These are phyloP conservation scores for Megaceryle alcyon DNA, from an alignment of 2,797 vertebrate genomes.

Conservation along the genomic window DNA sequence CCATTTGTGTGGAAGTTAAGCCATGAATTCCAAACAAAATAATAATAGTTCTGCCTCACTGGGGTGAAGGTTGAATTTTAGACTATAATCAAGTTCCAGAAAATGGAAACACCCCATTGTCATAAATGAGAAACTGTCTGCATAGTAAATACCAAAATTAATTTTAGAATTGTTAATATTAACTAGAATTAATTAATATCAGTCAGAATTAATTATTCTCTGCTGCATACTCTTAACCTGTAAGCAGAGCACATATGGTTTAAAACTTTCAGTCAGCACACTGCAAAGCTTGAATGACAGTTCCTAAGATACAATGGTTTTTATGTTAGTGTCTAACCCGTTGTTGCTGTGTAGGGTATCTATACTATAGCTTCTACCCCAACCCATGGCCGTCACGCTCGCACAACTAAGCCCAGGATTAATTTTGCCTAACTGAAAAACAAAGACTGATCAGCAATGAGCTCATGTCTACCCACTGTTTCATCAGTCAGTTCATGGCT, in stretches of 20 bases:
- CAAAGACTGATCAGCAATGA: not conserved
- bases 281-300: not conserved
- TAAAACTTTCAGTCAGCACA: not conserved
- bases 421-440: not conserved
- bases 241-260: not conserved
- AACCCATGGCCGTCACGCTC: not conserved
- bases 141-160: not conserved
- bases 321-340: not conserved
- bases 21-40: slow-evolving; percentile 24
- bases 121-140: not conserved
- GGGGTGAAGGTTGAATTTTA: not conserved
- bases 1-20: slow-evolving; percentile 15
- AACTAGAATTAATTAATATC: not conserved
- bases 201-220: not conserved
- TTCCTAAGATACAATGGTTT: not conserved
- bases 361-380: not conserved
- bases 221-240: not conserved
- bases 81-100: not conserved
- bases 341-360: accelerated
- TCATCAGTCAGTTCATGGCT: not conserved
- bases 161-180: not conserved
- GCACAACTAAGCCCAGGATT: not conserved
- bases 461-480: accelerated
- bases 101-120: not conserved
- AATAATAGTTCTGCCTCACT: not conserved